These are phyloP conservation scores for Melangyna quadrimaculata DNA, from an alignment of 2,888 invertebrate genomes.

Conservation along the genomic window DNA sequence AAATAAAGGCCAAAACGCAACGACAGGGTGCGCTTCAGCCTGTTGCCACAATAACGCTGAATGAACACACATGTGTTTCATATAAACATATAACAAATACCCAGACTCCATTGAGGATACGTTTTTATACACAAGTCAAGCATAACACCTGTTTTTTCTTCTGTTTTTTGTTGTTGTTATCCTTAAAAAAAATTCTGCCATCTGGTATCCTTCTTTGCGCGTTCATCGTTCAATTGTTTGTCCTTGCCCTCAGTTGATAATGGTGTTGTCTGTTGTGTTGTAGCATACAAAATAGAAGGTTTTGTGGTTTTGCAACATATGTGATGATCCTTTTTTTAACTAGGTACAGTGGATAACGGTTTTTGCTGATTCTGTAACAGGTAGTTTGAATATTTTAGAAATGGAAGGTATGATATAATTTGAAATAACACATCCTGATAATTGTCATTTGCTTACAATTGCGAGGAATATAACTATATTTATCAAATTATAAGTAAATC, in stretches of 20 bases:
- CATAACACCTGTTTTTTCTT: constrained; percentile 61
- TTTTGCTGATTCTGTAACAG: background rate
- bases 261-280: background rate
- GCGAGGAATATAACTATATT: background rate
- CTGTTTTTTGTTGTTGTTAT: constrained; percentile 23
- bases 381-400: background rate
- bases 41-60: constrained; percentile 14
- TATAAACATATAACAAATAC: constrained; percentile 28
- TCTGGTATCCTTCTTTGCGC: constrained; percentile 57
- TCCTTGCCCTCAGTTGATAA: constrained; percentile 51
- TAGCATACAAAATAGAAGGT: background rate
- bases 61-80: constrained; percentile 38
- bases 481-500: background rate
- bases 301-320: constrained; percentile 66
- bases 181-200: constrained; percentile 11
- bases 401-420: background rate
- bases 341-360: background rate
- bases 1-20: constrained; percentile 28
- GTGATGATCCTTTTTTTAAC: constrained; percentile 15
- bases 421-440: background rate
- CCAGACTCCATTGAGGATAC: constrained; percentile 38
- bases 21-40: constrained; percentile 40
- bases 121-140: background rate
- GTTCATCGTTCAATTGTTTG: constrained; percentile 35
- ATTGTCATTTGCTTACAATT: background rate